Conservation (phyloP, 2,113 vertebrate genomes). For the pig (Sus scrofa) region T2T-Sscrofa CM000819.6:96722001-96722500, state of each 20-base stretch:
- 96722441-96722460: not conserved
- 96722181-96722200: not conserved
- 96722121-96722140: not conserved
- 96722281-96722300: not conserved
- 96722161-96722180: not conserved
- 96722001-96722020: conserved; percentile 23
- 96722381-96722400: not conserved
- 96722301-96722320: not conserved
- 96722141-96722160: conserved; percentile 20
- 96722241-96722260: not conserved
- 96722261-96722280: not conserved
- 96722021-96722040: conserved; percentile 71
- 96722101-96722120: conserved; percentile 11
- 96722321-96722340: not conserved
- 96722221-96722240: not conserved
- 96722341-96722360: not conserved
- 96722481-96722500: not conserved
- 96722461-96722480: conserved; percentile 41
- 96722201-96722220: not conserved
- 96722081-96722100: not conserved
- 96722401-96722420: not conserved
- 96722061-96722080: not conserved
- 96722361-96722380: not conserved
- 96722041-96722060: not conserved
- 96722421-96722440: not conserved